These are phyloP conservation scores for Columba janthina DNA, from an alignment of 2,113 vertebrate species.

Conservation along the genomic window DNA sequence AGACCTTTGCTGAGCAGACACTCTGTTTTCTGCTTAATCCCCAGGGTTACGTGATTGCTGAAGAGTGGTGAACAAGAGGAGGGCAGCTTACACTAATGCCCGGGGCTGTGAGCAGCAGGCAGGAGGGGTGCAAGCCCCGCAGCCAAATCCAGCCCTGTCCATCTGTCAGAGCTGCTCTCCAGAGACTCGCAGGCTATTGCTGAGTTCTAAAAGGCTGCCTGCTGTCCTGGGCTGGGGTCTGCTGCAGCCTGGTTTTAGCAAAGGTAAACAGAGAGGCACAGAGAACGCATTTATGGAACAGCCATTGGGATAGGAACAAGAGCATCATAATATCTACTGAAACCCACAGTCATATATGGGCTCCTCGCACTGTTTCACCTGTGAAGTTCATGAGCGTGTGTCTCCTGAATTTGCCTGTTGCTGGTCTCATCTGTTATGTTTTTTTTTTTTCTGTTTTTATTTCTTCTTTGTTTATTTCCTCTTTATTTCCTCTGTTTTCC, in stretches of 20 bases:
- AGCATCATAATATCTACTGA: not conserved
- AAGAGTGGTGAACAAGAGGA: not conserved
- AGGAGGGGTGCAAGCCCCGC: not conserved
- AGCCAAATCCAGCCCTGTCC: not conserved
- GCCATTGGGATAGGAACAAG: not conserved
- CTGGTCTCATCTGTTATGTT: not conserved
- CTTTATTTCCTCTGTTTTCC: not conserved
- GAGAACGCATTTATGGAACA: not conserved
- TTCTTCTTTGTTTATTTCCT: not conserved
- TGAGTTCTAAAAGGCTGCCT: not conserved
- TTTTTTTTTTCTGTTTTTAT: not conserved
- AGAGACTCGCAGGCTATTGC: accelerated
- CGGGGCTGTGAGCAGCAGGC: accelerated
- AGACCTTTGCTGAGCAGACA: not conserved
- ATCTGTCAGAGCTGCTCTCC: not conserved
- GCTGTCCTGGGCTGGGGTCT: not conserved
- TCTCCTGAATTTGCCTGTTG: not conserved
- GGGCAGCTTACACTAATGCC: not conserved
- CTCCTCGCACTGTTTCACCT: accelerated
- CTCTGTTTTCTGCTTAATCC: not conserved
- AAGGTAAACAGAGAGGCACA: not conserved
- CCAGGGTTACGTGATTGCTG: not conserved
- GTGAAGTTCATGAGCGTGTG: not conserved
- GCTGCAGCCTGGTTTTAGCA: not conserved
- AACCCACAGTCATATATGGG: not conserved